These are phyloP conservation scores for Drosophila burlai DNA, from an alignment of 1,140 invertebrate species.

Conservation along the genomic window DNA sequence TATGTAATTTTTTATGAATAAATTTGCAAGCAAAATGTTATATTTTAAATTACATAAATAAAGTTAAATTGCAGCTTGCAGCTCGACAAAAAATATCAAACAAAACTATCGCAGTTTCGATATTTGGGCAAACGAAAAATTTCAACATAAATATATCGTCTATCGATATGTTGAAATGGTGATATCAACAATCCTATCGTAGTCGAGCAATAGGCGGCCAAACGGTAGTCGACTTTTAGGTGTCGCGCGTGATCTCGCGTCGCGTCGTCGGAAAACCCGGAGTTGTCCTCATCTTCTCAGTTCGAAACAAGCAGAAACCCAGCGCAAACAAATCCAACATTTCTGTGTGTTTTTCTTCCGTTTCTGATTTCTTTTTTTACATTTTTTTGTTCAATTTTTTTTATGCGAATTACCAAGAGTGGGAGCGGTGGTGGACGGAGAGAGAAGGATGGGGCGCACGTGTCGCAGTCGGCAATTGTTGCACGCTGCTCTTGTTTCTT, in stretches of 20 bases:
- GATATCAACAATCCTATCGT: too few relatives aligned
- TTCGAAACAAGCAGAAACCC: conserved; percentile 20
- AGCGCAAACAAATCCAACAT: conserved; percentile 28
- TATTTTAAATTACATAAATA: too few relatives aligned
- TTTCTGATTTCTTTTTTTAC: conserved; percentile 14
- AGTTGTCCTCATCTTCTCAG: conserved; percentile 25
- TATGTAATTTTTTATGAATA: too few relatives aligned
- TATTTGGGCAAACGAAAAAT: too few relatives aligned
- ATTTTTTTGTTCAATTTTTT: conserved; percentile 32
- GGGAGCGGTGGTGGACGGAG: conserved; percentile 7
- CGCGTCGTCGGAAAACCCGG: conserved; percentile 35
- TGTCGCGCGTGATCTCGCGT: conserved; percentile 71
- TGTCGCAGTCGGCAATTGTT: conserved; percentile 46
- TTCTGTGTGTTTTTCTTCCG: conserved; percentile 33
- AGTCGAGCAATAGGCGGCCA: too few relatives aligned
- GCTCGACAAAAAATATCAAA: too few relatives aligned
- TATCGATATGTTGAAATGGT: too few relatives aligned
- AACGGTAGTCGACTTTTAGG: conserved; percentile 80
- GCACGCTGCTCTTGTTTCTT: conserved; percentile 43
- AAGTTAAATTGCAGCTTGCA: too few relatives aligned
- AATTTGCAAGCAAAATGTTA: too few relatives aligned
- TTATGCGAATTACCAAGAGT: conserved; percentile 33
- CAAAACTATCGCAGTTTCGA: too few relatives aligned
- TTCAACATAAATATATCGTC: too few relatives aligned
- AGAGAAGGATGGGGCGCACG: conserved; percentile 12